These are phyloP conservation scores for Bombus haemorrhoidalis DNA, from an alignment of 1,140 invertebrate species.

Conservation along the genomic window DNA sequence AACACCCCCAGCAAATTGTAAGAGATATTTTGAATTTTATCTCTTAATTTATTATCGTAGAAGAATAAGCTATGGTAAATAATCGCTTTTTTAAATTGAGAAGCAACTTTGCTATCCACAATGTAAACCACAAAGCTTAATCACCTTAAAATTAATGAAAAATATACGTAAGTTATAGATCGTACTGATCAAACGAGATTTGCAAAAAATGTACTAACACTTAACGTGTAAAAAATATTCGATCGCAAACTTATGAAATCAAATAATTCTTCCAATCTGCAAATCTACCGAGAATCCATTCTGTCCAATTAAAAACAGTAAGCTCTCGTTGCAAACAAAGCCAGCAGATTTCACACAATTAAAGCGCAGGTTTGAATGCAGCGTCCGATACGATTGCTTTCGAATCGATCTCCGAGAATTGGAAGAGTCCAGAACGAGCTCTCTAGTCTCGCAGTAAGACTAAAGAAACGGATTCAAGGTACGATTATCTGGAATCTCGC, in stretches of 20 bases:
- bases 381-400: slow-evolving; percentile 30
- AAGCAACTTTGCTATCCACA: not conserved
- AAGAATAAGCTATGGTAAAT: no score
- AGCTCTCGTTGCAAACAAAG: not conserved
- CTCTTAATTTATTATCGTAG: not conserved
- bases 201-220: no score
- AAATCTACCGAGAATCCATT: not conserved
- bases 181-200: no score
- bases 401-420: slow-evolving; percentile 22
- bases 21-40: not conserved
- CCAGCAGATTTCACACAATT: slow-evolving; percentile 21
- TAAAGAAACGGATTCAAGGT: not conserved
- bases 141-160: no score
- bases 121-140: no score
- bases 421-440: not conserved
- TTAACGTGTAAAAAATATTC: no score
- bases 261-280: not conserved
- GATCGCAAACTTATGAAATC: not conserved
- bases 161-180: no score
- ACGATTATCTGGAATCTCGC: slow-evolving; percentile 33
- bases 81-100: not conserved
- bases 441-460: not conserved
- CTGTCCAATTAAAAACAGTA: slow-evolving; percentile 20
- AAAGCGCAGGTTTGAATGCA: slow-evolving; percentile 18
- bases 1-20: no score